Percentiles rank a stretch among this genome's conserved stretches.
Conservation (phyloP, 2,888 invertebrate genomes). For the Galerucella calmariensis region DNA sequence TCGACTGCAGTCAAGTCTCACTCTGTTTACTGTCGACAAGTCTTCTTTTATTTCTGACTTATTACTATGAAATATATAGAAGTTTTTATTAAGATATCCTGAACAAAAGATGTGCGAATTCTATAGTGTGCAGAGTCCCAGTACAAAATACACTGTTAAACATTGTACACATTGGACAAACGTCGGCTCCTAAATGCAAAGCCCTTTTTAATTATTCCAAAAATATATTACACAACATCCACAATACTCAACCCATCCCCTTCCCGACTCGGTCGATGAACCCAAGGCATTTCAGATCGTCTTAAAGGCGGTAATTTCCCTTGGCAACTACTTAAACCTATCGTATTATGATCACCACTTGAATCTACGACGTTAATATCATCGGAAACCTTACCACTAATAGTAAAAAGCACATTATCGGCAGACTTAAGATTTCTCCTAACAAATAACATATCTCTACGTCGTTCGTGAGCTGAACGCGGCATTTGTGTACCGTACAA, state of each 20-base stretch:
- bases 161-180: too few relatives aligned
- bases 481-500: constrained; percentile 42
- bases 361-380: constrained; percentile 44
- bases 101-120: too few relatives aligned
- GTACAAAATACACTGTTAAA: too few relatives aligned
- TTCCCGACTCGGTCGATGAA: constrained; percentile 39
- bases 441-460: constrained; percentile 37
- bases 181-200: too few relatives aligned
- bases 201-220: neutral
- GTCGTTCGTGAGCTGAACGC: constrained; percentile 41
- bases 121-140: too few relatives aligned
- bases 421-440: constrained; percentile 55
- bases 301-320: constrained; percentile 29
- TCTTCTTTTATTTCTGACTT: too few relatives aligned
- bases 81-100: too few relatives aligned
- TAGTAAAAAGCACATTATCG: constrained; percentile 54
- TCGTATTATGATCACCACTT: constrained; percentile 45
- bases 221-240: constrained; percentile 46
- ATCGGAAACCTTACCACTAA: constrained; percentile 47
- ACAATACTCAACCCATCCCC: constrained; percentile 48
- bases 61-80: too few relatives aligned
- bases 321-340: constrained; percentile 27
- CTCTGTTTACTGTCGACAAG: too few relatives aligned
- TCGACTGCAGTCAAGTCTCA: too few relatives aligned
- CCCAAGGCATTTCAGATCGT: constrained; percentile 39